These are phyloP conservation scores for Muschampia staudingeri DNA, from an alignment of 2,888 invertebrate genomes.

Conservation along the genomic window DNA sequence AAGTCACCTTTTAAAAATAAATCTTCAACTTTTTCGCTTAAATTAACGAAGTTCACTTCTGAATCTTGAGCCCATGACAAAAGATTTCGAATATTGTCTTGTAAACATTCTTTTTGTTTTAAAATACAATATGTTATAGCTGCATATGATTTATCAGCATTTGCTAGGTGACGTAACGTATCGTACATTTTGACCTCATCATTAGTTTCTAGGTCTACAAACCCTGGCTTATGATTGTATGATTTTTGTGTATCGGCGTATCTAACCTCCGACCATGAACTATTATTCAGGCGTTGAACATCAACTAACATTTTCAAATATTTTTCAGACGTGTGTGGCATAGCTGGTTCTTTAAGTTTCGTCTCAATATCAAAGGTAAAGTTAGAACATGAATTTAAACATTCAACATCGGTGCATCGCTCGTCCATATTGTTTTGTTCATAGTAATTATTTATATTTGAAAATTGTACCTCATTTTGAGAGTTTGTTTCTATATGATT, in stretches of 20 bases:
- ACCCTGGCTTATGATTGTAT: slow-evolving; percentile 20
- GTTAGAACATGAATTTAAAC: background rate
- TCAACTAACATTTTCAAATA: too few species aligned
- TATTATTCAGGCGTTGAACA: too few species aligned
- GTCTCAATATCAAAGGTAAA: slow-evolving; percentile 56
- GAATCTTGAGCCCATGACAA: slow-evolving; percentile 6
- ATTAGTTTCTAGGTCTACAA: slow-evolving; percentile 19
- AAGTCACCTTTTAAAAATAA: slow-evolving; percentile 49
- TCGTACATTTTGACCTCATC: slow-evolving; percentile 6
- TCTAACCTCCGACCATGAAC: background rate
- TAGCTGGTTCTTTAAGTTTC: slow-evolving; percentile 53
- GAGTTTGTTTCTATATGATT: background rate
- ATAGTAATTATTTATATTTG: too few species aligned
- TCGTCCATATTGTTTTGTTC: background rate
- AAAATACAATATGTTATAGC: slow-evolving; percentile 26
- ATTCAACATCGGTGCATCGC: background rate
- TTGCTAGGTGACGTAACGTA: background rate
- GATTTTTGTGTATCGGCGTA: slow-evolving; percentile 29
- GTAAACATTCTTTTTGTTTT: slow-evolving; percentile 32
- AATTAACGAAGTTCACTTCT: background rate
- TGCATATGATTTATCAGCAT: slow-evolving; percentile 32
- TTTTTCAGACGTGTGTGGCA: slow-evolving; percentile 43
- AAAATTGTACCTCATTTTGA: background rate
- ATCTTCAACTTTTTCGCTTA: slow-evolving; percentile 26
- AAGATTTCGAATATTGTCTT: slow-evolving; percentile 11